Percentiles rank a stretch among this genome's conserved stretches.
Conservation (phyloP, 2,797 vertebrate species). For the Caiman crocodilus region DNA sequence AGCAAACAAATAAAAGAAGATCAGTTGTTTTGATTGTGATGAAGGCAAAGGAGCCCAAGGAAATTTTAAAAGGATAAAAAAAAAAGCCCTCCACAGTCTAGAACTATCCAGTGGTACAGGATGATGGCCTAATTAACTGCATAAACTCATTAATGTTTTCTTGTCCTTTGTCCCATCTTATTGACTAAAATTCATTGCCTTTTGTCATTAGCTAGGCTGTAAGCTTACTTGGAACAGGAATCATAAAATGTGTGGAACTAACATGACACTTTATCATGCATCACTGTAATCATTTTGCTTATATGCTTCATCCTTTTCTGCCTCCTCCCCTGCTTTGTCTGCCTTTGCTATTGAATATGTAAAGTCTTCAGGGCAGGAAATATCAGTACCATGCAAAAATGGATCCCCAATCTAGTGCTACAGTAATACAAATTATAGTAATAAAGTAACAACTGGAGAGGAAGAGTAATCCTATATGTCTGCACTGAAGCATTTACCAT, state of each 20-base stretch:
- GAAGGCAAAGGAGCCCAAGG: neutral
- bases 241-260: neutral
- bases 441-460: slow-evolving; percentile 10
- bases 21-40: neutral
- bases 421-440: slow-evolving; percentile 9
- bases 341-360: neutral
- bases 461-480: neutral
- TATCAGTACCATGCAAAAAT: slow-evolving; percentile 16
- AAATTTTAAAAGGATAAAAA: neutral
- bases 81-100: neutral
- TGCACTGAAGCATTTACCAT: slow-evolving; percentile 14
- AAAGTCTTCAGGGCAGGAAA: neutral
- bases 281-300: neutral
- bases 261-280: neutral
- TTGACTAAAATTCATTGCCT: neutral
- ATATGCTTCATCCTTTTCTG: neutral
- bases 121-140: neutral
- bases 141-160: neutral
- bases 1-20: neutral
- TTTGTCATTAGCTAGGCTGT: neutral
- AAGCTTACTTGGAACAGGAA: neutral
- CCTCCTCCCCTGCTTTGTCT: neutral
- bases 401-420: slow-evolving; percentile 27
- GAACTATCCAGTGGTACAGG: neutral
- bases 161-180: neutral